These are phyloP conservation scores for Habrosyne pyritoides DNA, from an alignment of 2,888 invertebrate species.

Conservation along the genomic window DNA sequence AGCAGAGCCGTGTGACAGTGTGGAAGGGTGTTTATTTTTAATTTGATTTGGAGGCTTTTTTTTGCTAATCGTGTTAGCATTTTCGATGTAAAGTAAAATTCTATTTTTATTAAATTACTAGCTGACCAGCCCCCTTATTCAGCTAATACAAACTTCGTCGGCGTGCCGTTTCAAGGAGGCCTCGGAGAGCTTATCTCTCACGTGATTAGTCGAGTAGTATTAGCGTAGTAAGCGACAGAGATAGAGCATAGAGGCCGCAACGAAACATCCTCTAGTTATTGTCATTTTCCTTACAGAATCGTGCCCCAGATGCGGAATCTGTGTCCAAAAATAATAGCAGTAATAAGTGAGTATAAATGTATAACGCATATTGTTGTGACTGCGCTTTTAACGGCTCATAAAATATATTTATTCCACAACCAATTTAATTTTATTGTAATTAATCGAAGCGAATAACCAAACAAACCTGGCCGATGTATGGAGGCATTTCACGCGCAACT, in stretches of 20 bases:
- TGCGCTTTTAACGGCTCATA: background rate
- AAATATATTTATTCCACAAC: slow-evolving; percentile 18
- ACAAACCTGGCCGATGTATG: slow-evolving; percentile 40
- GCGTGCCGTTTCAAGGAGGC: no score
- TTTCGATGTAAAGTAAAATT: background rate
- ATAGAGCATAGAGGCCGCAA: no score
- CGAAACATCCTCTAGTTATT: no score
- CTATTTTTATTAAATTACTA: no score
- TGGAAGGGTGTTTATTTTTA: slow-evolving; percentile 34
- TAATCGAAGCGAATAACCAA: slow-evolving; percentile 55
- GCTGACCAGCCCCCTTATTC: no score
- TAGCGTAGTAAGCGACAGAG: no score
- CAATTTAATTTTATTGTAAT: slow-evolving; percentile 42
- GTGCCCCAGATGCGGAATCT: no score
- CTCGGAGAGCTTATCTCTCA: no score
- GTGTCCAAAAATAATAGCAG: background rate
- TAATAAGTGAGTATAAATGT: background rate
- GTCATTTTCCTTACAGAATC: no score
- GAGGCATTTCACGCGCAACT: slow-evolving; percentile 75
- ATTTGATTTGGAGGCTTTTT: slow-evolving; percentile 26
- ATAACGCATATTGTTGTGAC: background rate
- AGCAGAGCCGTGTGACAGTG: slow-evolving; percentile 13
- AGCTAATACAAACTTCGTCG: no score
- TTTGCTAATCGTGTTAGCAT: background rate
- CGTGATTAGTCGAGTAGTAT: no score